phyloP scores from a whole-genome alignment of 1,140 invertebrate species.

The Goniozus legneri region DNA sequence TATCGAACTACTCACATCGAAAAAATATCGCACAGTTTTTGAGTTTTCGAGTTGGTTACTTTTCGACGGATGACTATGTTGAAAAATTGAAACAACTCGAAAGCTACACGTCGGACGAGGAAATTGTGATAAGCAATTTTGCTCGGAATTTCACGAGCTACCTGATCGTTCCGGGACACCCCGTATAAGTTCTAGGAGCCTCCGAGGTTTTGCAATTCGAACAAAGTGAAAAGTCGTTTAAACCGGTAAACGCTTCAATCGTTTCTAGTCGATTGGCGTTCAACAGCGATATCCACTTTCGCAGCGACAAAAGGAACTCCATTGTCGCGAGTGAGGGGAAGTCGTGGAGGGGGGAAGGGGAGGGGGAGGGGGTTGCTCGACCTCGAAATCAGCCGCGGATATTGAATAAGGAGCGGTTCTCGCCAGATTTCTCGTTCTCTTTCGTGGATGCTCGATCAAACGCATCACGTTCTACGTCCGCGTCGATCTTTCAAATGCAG shows the following conservation, averaged over 20 bases:
- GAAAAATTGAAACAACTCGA: too few species aligned
- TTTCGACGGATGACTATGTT: too few species aligned
- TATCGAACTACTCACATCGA: too few species aligned
- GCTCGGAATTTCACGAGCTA: too few species aligned
- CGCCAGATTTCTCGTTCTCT: neutral
- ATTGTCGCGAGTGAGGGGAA: constrained; percentile 11
- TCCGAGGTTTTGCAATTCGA: too few species aligned
- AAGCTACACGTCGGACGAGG: too few species aligned
- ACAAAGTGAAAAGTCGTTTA: constrained; percentile 27
- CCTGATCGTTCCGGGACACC: too few species aligned
- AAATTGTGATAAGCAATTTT: too few species aligned
- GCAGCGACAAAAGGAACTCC: constrained; percentile 27
- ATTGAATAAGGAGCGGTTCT: constrained; percentile 25
- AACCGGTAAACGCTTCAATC: constrained; percentile 32
- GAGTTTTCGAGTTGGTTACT: too few species aligned
- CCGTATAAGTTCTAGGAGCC: too few species aligned
- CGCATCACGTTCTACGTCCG: constrained; percentile 8
- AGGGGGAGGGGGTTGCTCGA: neutral
- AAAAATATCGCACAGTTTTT: too few species aligned
- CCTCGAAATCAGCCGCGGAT: constrained; percentile 30
- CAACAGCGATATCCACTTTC: constrained; percentile 35
- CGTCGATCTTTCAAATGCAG: neutral
- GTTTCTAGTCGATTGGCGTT: constrained; percentile 39
- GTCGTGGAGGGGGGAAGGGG: neutral
- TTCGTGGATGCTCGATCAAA: constrained; percentile 9